Conservation (phyloP, 2,888 invertebrate species). For the Torymus auratus region DNA sequence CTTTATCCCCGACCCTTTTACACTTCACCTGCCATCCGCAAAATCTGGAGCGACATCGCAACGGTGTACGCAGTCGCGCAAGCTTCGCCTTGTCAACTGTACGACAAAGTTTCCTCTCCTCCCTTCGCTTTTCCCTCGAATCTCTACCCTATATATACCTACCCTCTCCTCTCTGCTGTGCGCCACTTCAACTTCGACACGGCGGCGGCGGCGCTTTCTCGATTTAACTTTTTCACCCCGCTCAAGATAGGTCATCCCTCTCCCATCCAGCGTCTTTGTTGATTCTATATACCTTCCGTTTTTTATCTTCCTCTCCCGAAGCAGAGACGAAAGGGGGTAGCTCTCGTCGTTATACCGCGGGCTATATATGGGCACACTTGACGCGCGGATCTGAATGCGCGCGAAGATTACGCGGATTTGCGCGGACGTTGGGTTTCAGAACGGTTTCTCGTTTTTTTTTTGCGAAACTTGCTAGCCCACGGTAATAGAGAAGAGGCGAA, state of each 20-base stretch:
- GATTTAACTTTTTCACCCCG: conserved; percentile 29
- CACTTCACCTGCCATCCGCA: conserved; percentile 22
- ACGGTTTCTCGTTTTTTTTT: too few relatives aligned
- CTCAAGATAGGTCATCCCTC: conserved; percentile 16
- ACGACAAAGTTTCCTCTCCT: conserved; percentile 17
- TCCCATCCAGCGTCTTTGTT: not conserved
- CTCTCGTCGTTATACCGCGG: too few relatives aligned
- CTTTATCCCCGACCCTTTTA: not conserved
- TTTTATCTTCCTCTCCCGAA: not conserved
- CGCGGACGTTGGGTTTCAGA: too few relatives aligned
- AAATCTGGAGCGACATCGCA: conserved; percentile 34
- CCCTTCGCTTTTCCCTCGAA: not conserved
- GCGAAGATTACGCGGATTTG: too few relatives aligned
- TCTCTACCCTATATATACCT: not conserved
- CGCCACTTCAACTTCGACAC: conserved; percentile 25
- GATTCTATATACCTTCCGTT: conserved; percentile 4
- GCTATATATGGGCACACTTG: too few relatives aligned
- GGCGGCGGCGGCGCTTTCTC: conserved; percentile 27
- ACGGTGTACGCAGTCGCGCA: not conserved
- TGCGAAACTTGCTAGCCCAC: too few relatives aligned
- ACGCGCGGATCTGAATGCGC: too few relatives aligned
- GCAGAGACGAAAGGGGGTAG: too few relatives aligned
- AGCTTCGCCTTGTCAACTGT: conserved; percentile 16
- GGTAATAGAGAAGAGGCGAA: too few relatives aligned
- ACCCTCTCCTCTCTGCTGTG: too few relatives aligned